These are phyloP conservation scores for Mycalesis mineus DNA, from an alignment of 2,888 invertebrate genomes.

Conservation along the genomic window DNA sequence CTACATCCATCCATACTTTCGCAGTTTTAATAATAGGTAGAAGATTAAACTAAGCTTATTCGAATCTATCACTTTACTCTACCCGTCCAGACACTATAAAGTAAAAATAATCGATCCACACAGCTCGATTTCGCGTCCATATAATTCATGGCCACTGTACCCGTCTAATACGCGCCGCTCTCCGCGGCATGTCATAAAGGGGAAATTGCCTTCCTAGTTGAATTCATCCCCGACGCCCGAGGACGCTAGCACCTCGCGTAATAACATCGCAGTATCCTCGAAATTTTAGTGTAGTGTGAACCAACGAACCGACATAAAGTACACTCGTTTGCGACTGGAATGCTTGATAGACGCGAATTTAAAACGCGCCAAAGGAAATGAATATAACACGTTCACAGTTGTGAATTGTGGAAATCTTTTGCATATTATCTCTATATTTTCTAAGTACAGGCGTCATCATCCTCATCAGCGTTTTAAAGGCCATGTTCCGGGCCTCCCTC, in stretches of 20 bases:
- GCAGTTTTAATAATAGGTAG: too few relatives aligned
- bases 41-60: neutral
- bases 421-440: slow-evolving; percentile 1
- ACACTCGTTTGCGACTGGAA: slow-evolving; percentile 27
- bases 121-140: slow-evolving; percentile 20
- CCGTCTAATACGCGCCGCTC: slow-evolving; percentile 48
- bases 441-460: too few relatives aligned
- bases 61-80: neutral
- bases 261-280: slow-evolving; percentile 58
- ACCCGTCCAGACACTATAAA: neutral
- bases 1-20: too few relatives aligned
- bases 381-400: slow-evolving; percentile 15
- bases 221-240: slow-evolving; percentile 56
- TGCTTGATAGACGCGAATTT: slow-evolving; percentile 28
- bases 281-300: slow-evolving; percentile 53
- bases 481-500: too few relatives aligned
- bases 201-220: slow-evolving; percentile 72
- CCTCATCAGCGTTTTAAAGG: too few relatives aligned
- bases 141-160: slow-evolving; percentile 38
- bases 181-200: slow-evolving; percentile 64
- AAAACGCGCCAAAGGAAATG: slow-evolving; percentile 25
- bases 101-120: slow-evolving; percentile 8
- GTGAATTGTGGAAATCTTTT: slow-evolving; percentile 7
- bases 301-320: slow-evolving; percentile 37
- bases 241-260: slow-evolving; percentile 49